Percentiles rank a stretch among this genome's conserved stretches.
These are phyloP conservation scores for Psittacula cyanocephala DNA, from an alignment of 2,113 vertebrate species.

Conservation along the genomic window DNA sequence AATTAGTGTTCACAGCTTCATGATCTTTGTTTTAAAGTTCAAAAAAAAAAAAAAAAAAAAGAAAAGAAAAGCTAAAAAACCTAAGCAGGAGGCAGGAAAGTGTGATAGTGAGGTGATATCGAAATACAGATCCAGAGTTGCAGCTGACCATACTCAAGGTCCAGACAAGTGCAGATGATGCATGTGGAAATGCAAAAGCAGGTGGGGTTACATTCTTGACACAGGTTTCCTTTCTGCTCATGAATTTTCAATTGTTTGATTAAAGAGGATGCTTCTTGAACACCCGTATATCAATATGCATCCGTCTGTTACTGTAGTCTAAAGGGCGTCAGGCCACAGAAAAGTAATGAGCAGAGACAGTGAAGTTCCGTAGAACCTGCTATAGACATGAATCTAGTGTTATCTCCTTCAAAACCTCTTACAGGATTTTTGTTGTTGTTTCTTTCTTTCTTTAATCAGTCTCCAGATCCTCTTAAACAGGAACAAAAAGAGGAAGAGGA, in stretches of 20 bases:
- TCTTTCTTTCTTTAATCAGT: slow-evolving; percentile 4
- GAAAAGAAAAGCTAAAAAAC: background rate
- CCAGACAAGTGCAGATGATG: background rate
- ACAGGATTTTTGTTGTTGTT: background rate
- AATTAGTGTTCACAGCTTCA: background rate
- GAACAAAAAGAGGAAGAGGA: slow-evolving; percentile 54
- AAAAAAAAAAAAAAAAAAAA: background rate
- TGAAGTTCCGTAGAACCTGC: background rate
- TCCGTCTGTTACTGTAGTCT: background rate
- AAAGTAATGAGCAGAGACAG: background rate
- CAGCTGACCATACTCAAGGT: background rate
- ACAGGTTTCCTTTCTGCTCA: background rate
- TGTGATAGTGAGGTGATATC: background rate
- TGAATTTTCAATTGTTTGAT: background rate
- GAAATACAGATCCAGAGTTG: background rate
- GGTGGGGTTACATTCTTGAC: background rate
- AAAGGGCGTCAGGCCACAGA: background rate
- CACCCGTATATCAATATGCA: background rate
- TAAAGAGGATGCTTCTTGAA: background rate
- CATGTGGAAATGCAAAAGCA: background rate
- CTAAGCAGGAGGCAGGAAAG: background rate
- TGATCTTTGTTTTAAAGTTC: background rate
- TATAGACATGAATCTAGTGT: background rate
- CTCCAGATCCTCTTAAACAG: background rate
- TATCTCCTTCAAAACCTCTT: slow-evolving; percentile 24